These are phyloP conservation scores for Papilio demoleus DNA, from an alignment of 2,888 invertebrate genomes.

Conservation along the genomic window DNA sequence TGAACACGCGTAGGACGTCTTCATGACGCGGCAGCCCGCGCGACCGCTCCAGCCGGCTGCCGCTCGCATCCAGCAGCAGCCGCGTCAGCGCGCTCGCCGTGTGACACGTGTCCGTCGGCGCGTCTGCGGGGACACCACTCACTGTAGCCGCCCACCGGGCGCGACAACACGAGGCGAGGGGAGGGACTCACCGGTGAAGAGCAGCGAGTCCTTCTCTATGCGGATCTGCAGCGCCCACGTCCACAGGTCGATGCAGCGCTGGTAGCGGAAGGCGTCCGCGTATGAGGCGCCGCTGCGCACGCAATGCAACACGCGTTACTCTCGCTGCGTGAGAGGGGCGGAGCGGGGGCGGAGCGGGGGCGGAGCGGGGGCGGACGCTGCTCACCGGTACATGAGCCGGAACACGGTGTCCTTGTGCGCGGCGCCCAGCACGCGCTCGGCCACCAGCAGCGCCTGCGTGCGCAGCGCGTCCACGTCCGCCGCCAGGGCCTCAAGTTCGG, in stretches of 20 bases:
- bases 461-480: constrained; percentile 93
- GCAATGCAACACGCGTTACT: not conserved
- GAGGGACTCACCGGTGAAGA: constrained; percentile 65
- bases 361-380: not conserved
- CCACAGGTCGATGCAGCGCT: constrained; percentile 90
- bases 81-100: constrained; percentile 93
- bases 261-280: too few species aligned
- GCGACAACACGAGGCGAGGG: not conserved
- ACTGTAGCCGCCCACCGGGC: too few species aligned
- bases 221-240: constrained; percentile 92
- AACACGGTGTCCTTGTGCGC: constrained; percentile 95
- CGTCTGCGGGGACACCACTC: not conserved
- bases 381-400: constrained; percentile 86
- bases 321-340: constrained; percentile 27
- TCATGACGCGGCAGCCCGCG: constrained; percentile 80
- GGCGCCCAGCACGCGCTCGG: constrained; percentile 93
- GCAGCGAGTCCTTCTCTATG: constrained; percentile 91
- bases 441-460: constrained; percentile 93
- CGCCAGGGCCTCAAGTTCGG: constrained; percentile 88
- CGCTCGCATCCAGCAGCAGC: constrained; percentile 89
- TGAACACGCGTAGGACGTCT: constrained; percentile 88
- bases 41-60: constrained; percentile 81
- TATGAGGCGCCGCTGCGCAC: constrained; percentile 95
- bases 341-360: too few species aligned
- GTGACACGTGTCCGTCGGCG: constrained; percentile 93